Percentiles rank a stretch among this genome's conserved stretches.
Evolutionary conservation across 1,140 invertebrate genomes (phyloP).

Genomic region (Carposina sasakii): DNA sequence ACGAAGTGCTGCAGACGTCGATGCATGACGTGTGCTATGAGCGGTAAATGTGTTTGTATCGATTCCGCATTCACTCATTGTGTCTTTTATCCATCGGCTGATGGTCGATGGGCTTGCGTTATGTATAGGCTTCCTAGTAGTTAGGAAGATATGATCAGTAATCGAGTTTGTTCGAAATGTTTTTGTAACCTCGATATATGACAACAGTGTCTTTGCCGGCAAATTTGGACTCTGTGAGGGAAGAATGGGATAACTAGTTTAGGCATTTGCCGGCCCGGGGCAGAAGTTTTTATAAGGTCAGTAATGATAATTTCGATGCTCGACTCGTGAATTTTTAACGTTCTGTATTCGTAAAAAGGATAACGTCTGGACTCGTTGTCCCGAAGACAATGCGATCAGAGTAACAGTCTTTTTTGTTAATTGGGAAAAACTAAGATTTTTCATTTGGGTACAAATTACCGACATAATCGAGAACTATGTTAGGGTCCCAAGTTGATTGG

Average conservation of each 20-base stretch:
- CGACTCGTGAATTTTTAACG: background rate
- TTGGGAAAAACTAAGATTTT: background rate
- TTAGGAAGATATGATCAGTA: conserved; percentile 7
- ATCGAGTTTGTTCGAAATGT: background rate
- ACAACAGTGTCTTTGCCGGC: conserved; percentile 9
- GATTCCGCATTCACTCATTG: conserved; percentile 18
- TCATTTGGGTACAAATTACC: conserved; percentile 9
- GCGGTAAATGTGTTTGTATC: conserved; percentile 23
- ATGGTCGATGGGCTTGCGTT: conserved; percentile 16
- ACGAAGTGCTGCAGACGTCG: conserved; percentile 20
- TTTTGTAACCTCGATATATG: conserved; percentile 1
- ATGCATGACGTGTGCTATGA: conserved; percentile 23
- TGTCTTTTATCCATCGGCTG: conserved; percentile 24
- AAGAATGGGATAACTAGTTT: conserved; percentile 8
- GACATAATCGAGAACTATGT: conserved; percentile 7
- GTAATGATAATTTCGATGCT: conserved; percentile 2
- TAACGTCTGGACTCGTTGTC: conserved; percentile 16
- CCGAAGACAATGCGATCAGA: conserved; percentile 9
- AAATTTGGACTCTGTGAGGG: background rate
- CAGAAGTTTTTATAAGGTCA: conserved; percentile 14
- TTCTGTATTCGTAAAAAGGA: conserved; percentile 11
- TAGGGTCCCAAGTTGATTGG: conserved; percentile 12
- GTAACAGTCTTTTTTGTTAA: conserved; percentile 5
- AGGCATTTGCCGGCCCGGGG: background rate
- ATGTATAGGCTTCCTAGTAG: conserved; percentile 7